A percentile compares a stretch with the other conserved stretches of the same genome.
Conservation (phyloP, 2,113 vertebrate species). For the Esox niger region DNA sequence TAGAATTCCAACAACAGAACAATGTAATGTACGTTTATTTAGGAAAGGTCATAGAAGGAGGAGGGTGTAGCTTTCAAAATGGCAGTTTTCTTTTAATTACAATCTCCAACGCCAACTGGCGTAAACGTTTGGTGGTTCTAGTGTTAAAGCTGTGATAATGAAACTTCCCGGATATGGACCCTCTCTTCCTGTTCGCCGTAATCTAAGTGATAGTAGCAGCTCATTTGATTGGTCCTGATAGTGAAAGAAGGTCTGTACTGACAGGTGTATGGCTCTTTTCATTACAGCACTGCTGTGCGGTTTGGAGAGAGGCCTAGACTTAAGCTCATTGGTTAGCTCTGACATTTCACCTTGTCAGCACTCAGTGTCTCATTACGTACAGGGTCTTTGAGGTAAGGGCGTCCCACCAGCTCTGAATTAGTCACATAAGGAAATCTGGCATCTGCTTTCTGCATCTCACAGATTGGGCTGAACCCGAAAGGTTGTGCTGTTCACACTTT, state of each 20-base stretch:
- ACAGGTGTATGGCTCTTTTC: conserved; percentile 47
- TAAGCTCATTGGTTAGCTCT: conserved; percentile 36
- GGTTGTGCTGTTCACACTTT: conserved; percentile 13
- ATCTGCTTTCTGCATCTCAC: conserved; percentile 14
- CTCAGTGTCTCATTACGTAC: conserved; percentile 1
- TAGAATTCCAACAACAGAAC: too few species aligned
- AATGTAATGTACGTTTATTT: too few species aligned
- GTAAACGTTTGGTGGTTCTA: too few species aligned
- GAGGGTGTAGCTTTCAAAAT: too few species aligned
- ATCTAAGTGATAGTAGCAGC: conserved; percentile 28
- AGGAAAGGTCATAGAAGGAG: too few species aligned
- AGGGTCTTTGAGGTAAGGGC: conserved; percentile 10
- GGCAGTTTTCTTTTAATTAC: too few species aligned
- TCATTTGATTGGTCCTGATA: conserved; percentile 32
- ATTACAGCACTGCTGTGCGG: conserved; percentile 33
- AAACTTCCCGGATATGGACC: too few species aligned
- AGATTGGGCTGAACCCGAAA: neutral
- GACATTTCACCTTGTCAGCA: conserved; percentile 42
- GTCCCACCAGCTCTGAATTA: conserved; percentile 24
- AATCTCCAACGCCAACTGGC: too few species aligned
- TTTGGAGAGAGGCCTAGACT: conserved; percentile 31
- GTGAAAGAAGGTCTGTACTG: conserved; percentile 39
- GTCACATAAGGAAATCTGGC: conserved; percentile 31
- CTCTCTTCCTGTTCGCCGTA: too few species aligned
- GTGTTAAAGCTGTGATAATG: too few species aligned